Evolutionary conservation across 2,888 invertebrate genomes (phyloP).

Genomic region (Aleiodes testaceus): DNA sequence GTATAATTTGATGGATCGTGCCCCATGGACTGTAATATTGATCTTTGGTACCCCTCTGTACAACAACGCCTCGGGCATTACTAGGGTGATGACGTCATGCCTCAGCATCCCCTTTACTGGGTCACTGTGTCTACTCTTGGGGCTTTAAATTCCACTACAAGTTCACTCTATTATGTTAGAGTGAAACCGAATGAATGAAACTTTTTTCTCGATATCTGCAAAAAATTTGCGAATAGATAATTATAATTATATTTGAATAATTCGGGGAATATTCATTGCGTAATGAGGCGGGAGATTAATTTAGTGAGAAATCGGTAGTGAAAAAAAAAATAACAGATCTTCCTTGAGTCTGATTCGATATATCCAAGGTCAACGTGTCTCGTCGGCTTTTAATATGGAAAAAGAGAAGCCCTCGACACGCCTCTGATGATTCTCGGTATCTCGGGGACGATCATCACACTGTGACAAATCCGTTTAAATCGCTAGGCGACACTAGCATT

Average conservation of each 20-base stretch:
- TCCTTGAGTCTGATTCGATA: slow-evolving; percentile 34
- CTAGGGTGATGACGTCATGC: slow-evolving; percentile 63
- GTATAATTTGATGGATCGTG: slow-evolving; percentile 54
- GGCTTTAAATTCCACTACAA: slow-evolving; percentile 10
- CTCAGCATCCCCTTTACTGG: slow-evolving; percentile 63
- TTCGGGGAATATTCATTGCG: neutral
- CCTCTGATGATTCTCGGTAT: slow-evolving; percentile 52
- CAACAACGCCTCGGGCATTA: slow-evolving; percentile 10
- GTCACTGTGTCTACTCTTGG: slow-evolving; percentile 63
- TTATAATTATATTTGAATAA: neutral
- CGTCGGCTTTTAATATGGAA: slow-evolving; percentile 42
- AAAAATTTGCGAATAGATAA: neutral
- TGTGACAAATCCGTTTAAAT: slow-evolving; percentile 61
- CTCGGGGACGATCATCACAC: slow-evolving; percentile 52
- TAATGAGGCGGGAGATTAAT: slow-evolving; percentile 31
- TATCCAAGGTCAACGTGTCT: slow-evolving; percentile 48
- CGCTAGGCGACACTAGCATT: slow-evolving; percentile 52
- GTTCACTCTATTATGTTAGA: neutral
- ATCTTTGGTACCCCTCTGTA: slow-evolving; percentile 53
- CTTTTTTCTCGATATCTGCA: too few species aligned
- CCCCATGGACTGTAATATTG: slow-evolving; percentile 67
- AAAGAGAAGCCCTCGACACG: slow-evolving; percentile 49
- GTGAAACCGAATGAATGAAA: too few species aligned
- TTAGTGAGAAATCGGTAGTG: neutral
- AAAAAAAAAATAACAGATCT: slow-evolving; percentile 21